Evolutionary conservation across 1,140 invertebrate species (phyloP).

Genomic region (Lucilia cuprina): DNA sequence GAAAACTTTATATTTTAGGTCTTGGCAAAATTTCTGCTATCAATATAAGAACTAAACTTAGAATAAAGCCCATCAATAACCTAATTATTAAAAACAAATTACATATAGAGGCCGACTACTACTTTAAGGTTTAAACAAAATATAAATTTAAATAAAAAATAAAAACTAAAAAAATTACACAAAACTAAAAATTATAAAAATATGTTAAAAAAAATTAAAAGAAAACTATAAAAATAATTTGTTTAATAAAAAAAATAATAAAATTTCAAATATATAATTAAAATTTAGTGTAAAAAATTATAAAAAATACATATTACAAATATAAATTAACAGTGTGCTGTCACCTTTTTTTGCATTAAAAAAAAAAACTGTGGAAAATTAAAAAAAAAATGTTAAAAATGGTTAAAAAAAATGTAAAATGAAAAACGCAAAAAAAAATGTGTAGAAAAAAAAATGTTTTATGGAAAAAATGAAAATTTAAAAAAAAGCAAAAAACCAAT

Average conservation of each 20-base stretch:
- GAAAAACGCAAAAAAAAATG: background rate
- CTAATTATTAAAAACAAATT: too few relatives aligned
- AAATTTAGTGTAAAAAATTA: slow-evolving; percentile 15
- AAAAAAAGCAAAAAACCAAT: background rate
- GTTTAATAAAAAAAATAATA: background rate
- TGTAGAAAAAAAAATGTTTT: background rate
- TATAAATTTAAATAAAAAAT: background rate
- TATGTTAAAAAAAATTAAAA: background rate
- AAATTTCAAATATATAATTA: too few relatives aligned
- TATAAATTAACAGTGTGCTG: slow-evolving; percentile 31
- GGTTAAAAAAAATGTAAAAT: slow-evolving; percentile 3
- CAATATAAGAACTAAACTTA: too few relatives aligned
- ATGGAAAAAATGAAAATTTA: background rate
- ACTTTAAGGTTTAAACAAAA: background rate
- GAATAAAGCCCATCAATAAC: too few relatives aligned
- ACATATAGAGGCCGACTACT: too few relatives aligned
- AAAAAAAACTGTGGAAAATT: slow-evolving; percentile 6
- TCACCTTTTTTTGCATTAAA: slow-evolving; percentile 29
- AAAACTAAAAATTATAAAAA: slow-evolving; percentile 34
- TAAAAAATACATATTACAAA: background rate
- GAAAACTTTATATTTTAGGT: too few relatives aligned
- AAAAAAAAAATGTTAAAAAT: background rate
- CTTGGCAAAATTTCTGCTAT: too few relatives aligned
- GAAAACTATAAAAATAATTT: background rate
- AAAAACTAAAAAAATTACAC: background rate